A percentile compares a stretch with the other conserved stretches of the same genome.
phyloP scores from a whole-genome alignment of 2,113 vertebrate species.

The Hemibagrus wyckioides region DNA sequence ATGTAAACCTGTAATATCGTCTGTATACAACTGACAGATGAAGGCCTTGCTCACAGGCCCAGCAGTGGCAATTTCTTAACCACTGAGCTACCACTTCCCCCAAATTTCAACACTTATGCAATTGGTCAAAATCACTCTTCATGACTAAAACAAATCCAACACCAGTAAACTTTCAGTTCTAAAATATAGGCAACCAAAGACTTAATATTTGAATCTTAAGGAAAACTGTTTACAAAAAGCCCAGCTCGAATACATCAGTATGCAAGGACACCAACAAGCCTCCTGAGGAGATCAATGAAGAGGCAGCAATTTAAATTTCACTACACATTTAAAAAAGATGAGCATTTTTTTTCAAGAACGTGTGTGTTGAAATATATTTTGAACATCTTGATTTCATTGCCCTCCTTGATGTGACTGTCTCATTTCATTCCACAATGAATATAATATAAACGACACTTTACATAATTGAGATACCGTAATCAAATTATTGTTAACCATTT shows the following conservation, averaged over 20 bases:
- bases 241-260: constrained; percentile 5
- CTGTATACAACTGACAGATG: too few relatives aligned
- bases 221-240: background rate
- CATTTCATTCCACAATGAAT: background rate
- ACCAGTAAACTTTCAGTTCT: background rate
- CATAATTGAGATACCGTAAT: background rate
- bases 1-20: background rate
- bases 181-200: background rate
- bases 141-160: background rate
- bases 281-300: background rate
- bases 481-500: background rate
- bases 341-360: background rate
- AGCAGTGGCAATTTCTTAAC: too few relatives aligned
- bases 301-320: background rate
- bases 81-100: too few relatives aligned
- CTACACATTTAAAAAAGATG: background rate
- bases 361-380: background rate
- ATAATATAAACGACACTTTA: background rate
- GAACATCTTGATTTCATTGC: background rate
- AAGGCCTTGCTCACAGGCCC: too few relatives aligned
- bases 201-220: background rate
- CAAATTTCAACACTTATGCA: background rate
- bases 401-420: background rate
- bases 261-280: constrained; percentile 9
- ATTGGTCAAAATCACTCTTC: background rate